These are phyloP conservation scores for Sycobia sp. DNA, from an alignment of 1,140 invertebrate species.

Conservation along the genomic window DNA sequence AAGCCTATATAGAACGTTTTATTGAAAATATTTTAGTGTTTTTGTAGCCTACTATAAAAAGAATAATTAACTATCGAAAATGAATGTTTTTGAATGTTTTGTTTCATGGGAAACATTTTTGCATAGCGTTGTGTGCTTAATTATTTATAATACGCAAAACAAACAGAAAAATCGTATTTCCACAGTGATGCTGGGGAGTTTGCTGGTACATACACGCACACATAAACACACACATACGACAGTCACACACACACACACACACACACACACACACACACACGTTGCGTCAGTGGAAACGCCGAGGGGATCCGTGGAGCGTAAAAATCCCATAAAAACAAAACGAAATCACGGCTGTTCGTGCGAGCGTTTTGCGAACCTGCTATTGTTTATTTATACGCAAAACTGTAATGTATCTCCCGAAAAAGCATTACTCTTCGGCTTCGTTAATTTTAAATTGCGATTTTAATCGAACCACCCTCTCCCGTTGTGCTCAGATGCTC, in stretches of 20 bases:
- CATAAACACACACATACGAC: no score
- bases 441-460: conserved; percentile 23
- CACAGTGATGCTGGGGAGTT: not conserved
- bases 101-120: conserved; percentile 17
- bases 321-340: conserved; percentile 18
- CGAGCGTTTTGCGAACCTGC: conserved; percentile 10
- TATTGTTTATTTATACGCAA: conserved; percentile 27
- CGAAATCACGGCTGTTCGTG: conserved; percentile 3
- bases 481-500: not conserved
- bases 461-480: conserved; percentile 17
- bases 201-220: no score
- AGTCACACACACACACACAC: no score
- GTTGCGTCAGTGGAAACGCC: not conserved
- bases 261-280: no score
- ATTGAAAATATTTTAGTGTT: not conserved
- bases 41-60: not conserved
- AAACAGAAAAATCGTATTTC: conserved; percentile 22
- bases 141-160: conserved; percentile 23
- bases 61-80: conserved; percentile 1
- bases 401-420: not conserved
- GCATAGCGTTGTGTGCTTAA: conserved; percentile 1
- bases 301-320: conserved; percentile 10
- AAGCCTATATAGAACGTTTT: not conserved
- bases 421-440: conserved; percentile 21
- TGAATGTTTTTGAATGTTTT: conserved; percentile 20